These are phyloP conservation scores for Morpho achilles DNA, from an alignment of 2,888 invertebrate species.

Conservation along the genomic window DNA sequence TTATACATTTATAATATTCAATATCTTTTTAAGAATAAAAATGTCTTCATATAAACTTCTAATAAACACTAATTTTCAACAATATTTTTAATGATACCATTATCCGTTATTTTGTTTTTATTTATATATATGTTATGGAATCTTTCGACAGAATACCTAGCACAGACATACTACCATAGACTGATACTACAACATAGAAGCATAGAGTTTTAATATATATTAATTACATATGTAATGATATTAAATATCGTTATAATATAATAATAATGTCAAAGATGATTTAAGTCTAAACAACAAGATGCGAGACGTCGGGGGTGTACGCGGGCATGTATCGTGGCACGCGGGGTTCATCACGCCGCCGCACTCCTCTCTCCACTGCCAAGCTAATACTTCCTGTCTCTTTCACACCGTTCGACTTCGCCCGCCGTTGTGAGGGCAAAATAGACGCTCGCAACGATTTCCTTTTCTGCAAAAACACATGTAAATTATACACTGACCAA, in stretches of 20 bases:
- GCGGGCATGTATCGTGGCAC: slow-evolving; percentile 86
- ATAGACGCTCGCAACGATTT: slow-evolving; percentile 90
- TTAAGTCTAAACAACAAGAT: slow-evolving; percentile 82
- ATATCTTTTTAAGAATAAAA: no score
- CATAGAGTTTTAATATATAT: no score
- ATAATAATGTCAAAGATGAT: not conserved
- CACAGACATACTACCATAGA: no score
- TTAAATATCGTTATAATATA: not conserved
- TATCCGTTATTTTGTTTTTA: no score
- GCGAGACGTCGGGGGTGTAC: slow-evolving; percentile 89
- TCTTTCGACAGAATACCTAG: no score
- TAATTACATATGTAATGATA: no score
- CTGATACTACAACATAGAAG: no score
- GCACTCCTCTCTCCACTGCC: slow-evolving; percentile 84
- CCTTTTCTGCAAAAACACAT: slow-evolving; percentile 85
- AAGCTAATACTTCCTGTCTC: slow-evolving; percentile 90
- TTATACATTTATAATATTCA: no score
- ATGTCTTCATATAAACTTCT: no score
- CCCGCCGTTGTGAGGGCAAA: slow-evolving; percentile 86
- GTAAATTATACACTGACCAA: slow-evolving; percentile 8
- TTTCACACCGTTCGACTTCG: slow-evolving; percentile 88
- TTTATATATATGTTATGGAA: no score
- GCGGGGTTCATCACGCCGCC: slow-evolving; percentile 82
- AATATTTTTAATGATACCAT: no score
- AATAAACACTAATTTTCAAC: no score